Evolutionary conservation across 2,888 invertebrate species (phyloP), one percentile per base, ranked within the genome.

Genomic region (Acrocyrtus sp.): DNA sequence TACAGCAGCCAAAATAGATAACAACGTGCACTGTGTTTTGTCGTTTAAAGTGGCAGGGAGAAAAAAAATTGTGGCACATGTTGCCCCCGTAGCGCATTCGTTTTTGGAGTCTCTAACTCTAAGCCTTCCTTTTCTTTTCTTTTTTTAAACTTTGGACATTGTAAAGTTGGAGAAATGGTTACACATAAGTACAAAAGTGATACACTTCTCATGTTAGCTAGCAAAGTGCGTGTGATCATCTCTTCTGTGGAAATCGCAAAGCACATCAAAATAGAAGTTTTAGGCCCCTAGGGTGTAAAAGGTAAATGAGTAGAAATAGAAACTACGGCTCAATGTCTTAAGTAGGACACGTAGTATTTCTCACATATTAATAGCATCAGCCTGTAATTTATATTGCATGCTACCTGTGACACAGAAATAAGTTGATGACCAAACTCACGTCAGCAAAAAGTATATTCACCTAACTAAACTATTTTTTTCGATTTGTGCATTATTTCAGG

Each of bases 201-300:
- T 51, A 54, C 61, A 66, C 67, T 67, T 50, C 67, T 68, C 53
- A 60, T 68, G 68, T 60, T 58, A 60, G 54, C 66, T 26, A 51
- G 43, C 48, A 66, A 48, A 53, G 67, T 67, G 53, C 67, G 73
- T 62, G 61, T 57, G 54, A 56, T 66, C 19, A 27, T 56, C 26
- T 73, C 73, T 21, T 73, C 73, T 39, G 60, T 66, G 73, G 73
- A 61, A 67, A 67, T 66, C 62, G 73, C 60, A 61, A 73, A 73
- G 29, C 73, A 62, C 57, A 73, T 67, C 67, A 73, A 73, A 54
- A 73, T 73, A 67, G 73, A 73, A 48, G 66, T 73, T 62, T 54
- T 73, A 73, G 73, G 73, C 48, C 73, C 67, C 50, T 72, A 34
- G 67, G 12, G 34, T 5, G 12, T 8, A 34, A 12, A 34, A 34